A percentile compares a stretch with the other conserved stretches of the same genome.
Conservation (phyloP, 2,888 invertebrate species). For the Hipparchia semele region DNA sequence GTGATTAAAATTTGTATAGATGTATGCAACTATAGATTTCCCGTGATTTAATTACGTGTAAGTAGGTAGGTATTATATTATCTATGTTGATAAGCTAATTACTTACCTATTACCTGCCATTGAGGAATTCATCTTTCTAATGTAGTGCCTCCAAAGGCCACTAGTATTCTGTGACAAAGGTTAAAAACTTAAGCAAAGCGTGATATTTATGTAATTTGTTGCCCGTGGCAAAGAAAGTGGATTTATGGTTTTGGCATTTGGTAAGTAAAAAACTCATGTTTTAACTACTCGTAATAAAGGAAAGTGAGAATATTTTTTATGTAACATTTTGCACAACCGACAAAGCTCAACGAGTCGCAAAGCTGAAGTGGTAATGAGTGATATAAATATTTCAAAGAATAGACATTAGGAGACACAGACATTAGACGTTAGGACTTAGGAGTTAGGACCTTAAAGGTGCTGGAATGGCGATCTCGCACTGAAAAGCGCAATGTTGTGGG, state of each 20-base stretch:
- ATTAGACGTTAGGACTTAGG: too few species aligned
- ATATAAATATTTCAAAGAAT: too few species aligned
- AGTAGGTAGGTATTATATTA: neutral
- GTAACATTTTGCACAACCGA: neutral
- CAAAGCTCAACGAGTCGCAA: too few species aligned
- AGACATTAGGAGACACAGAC: too few species aligned
- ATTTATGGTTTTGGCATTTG: slow-evolving; percentile 2
- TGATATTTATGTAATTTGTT: slow-evolving; percentile 13
- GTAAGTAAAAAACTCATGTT: neutral
- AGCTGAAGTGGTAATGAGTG: too few species aligned
- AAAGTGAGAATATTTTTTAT: neutral
- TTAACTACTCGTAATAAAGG: slow-evolving; percentile 3
- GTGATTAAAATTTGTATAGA: too few species aligned
- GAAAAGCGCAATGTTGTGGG: too few species aligned
- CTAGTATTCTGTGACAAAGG: neutral
- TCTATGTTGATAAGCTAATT: slow-evolving; percentile 16
- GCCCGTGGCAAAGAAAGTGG: slow-evolving; percentile 18
- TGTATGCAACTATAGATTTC: too few species aligned
- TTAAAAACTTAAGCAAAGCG: slow-evolving; percentile 3
- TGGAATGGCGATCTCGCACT: too few species aligned
- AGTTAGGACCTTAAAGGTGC: too few species aligned
- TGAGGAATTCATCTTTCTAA: slow-evolving; percentile 15
- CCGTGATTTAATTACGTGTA: too few species aligned
- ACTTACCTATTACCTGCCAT: neutral
- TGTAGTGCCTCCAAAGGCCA: slow-evolving; percentile 6